Evolutionary conservation across 1,140 invertebrate species (phyloP).

Genomic region (Harlomillsia oculata): DNA sequence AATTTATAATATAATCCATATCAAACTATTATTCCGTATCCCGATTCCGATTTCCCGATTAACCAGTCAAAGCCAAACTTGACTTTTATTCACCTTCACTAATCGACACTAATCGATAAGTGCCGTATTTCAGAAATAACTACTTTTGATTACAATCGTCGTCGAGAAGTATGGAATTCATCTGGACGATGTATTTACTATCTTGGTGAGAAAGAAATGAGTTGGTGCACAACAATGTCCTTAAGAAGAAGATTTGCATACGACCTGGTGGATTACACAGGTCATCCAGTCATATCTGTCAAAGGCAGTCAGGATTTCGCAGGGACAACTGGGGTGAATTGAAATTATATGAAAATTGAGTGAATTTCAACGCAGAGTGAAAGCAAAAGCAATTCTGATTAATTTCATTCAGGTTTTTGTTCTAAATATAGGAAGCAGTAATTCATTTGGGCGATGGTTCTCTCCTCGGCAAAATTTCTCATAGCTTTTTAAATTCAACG

Average conservation of each 20-base stretch:
- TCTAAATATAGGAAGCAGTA: constrained; percentile 3
- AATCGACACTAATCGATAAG: neutral
- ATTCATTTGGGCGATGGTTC: neutral
- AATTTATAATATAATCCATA: no score
- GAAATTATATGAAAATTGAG: neutral
- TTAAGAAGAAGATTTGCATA: constrained; percentile 6
- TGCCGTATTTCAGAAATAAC: neutral
- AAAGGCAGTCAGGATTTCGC: constrained; percentile 11
- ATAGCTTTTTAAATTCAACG: constrained; percentile 7
- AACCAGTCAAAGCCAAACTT: neutral
- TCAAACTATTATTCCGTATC: neutral
- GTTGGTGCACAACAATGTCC: neutral
- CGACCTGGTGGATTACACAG: constrained; percentile 18
- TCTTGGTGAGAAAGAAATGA: constrained; percentile 3
- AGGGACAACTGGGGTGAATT: constrained; percentile 1
- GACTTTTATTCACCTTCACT: neutral
- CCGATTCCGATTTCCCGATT: neutral
- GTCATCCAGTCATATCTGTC: neutral
- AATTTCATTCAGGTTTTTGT: neutral
- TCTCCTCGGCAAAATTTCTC: constrained; percentile 13
- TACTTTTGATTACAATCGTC: neutral
- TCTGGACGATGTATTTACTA: constrained; percentile 16
- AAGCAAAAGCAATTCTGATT: neutral
- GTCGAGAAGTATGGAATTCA: constrained; percentile 16
- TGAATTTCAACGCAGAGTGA: neutral